Percentiles rank a stretch among this genome's conserved stretches.
These are phyloP conservation scores for Sarcoramphus papa DNA, from an alignment of 2,797 vertebrate species.

Conservation along the genomic window DNA sequence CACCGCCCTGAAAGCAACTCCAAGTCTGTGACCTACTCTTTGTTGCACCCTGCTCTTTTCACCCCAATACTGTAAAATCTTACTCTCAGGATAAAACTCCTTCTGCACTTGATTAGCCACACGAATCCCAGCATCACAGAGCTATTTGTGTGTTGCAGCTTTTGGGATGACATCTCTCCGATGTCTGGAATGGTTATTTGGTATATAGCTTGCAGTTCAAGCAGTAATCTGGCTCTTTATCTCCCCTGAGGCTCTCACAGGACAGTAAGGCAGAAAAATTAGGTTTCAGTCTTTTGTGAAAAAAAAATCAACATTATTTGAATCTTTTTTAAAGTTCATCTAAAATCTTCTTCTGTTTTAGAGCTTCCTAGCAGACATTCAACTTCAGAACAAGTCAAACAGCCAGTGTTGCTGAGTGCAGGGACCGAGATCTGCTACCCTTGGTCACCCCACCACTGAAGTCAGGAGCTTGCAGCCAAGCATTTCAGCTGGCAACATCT, in stretches of 20 bases:
- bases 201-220: background rate
- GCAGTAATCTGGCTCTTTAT: background rate
- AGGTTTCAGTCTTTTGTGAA: background rate
- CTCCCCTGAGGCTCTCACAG: background rate
- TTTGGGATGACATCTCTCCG: background rate
- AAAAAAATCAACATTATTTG: background rate
- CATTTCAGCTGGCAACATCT: background rate
- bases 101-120: background rate
- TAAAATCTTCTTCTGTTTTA: background rate
- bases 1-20: background rate
- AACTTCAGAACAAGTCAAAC: background rate
- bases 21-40: background rate
- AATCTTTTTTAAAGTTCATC: background rate
- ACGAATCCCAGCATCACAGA: background rate
- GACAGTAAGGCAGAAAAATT: background rate
- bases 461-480: background rate
- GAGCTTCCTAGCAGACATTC: background rate
- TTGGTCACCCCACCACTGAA: background rate
- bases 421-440: background rate
- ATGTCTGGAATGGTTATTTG: background rate
- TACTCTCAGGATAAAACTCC: background rate
- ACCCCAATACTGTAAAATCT: background rate
- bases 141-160: background rate
- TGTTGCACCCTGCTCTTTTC: background rate
- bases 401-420: background rate